Evolutionary conservation across 2,113 vertebrate species (phyloP).

Genomic region (Helogale parvula): DNA sequence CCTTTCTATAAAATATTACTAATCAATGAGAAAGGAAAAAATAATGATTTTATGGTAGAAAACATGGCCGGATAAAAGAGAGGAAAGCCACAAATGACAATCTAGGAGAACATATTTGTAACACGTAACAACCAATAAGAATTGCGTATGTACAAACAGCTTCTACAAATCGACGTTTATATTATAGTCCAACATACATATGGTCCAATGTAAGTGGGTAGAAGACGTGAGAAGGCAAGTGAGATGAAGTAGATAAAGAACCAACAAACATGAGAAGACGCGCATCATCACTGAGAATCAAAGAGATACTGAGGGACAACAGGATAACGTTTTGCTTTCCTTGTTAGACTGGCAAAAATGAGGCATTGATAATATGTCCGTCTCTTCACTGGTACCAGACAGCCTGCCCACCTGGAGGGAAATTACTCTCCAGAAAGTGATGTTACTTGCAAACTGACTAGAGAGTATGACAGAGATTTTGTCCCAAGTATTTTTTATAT

Average conservation of each 20-base stretch:
- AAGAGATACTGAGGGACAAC: constrained; percentile 27
- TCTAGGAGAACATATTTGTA: neutral
- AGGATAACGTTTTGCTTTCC: neutral
- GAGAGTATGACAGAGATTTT: neutral
- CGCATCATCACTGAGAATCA: neutral
- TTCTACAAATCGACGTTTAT: neutral
- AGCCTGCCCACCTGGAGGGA: neutral
- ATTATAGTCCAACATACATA: neutral
- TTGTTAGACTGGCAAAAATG: neutral
- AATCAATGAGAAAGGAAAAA: neutral
- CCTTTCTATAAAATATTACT: neutral
- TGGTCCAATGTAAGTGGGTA: neutral
- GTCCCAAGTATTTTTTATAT: neutral
- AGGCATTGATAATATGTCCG: neutral
- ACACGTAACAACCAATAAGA: neutral
- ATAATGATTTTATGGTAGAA: neutral
- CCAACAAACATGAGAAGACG: neutral
- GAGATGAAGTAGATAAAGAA: neutral
- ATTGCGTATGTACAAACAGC: neutral
- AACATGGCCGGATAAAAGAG: neutral
- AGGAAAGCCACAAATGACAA: neutral
- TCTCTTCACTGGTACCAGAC: neutral
- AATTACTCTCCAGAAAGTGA: neutral
- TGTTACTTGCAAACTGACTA: neutral
- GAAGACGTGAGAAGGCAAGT: neutral